A percentile compares a stretch with the other conserved stretches of the same genome.
These are phyloP conservation scores for Ranitomeya variabilis DNA, from an alignment of 2,113 vertebrate genomes.

Conservation along the genomic window DNA sequence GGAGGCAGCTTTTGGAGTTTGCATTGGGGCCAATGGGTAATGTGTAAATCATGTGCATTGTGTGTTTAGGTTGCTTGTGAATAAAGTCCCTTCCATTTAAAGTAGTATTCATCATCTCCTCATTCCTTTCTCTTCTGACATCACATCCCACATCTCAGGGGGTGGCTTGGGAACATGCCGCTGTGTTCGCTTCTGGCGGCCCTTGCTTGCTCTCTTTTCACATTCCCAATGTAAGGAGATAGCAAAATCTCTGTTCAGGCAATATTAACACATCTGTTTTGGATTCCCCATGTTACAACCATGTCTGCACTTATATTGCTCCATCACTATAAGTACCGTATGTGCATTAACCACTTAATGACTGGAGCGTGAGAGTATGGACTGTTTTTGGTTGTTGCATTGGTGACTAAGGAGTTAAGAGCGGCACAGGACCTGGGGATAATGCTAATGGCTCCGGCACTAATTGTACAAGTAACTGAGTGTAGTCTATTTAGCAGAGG, in stretches of 20 bases:
- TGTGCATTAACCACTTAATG: background rate
- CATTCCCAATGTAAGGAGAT: constrained; percentile 15
- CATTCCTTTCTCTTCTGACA: background rate
- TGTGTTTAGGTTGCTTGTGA: background rate
- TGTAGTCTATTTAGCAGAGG: constrained; percentile 12
- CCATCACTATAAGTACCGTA: background rate
- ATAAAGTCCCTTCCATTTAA: background rate
- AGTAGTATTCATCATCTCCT: background rate
- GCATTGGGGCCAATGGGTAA: background rate
- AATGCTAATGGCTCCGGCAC: background rate
- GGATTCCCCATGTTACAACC: constrained; percentile 23
- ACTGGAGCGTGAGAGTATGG: background rate
- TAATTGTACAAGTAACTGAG: constrained; percentile 20
- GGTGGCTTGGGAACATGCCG: constrained; percentile 26
- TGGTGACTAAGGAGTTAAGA: background rate
- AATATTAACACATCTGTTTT: constrained; percentile 42
- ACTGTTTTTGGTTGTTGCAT: background rate
- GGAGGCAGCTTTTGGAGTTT: too few relatives aligned
- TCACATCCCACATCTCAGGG: constrained; percentile 7
- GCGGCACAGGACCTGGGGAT: background rate
- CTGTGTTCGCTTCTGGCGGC: background rate
- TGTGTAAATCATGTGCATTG: background rate
- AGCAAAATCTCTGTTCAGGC: constrained; percentile 22
- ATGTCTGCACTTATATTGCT: background rate
- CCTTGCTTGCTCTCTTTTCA: background rate